Conservation (phyloP, 2,888 invertebrate genomes). For the Marronus borbonicus region DNA sequence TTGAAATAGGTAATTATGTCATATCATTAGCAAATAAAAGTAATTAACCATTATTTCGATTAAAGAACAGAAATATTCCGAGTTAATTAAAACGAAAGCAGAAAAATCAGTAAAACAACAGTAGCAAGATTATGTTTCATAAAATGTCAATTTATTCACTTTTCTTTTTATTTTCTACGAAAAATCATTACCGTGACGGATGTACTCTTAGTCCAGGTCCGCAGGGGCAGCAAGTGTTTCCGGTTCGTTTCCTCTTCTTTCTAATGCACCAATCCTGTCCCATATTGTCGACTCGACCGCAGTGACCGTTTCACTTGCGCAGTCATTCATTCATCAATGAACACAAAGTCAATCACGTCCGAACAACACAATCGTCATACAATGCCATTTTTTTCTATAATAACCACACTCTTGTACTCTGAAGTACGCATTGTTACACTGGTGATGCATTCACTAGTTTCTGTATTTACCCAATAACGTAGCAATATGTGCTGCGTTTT, state of each 20-base stretch:
- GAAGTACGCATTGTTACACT: background rate
- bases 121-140: no score
- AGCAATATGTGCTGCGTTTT: background rate
- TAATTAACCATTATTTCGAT: no score
- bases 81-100: no score
- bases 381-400: slow-evolving; percentile 3
- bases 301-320: slow-evolving; percentile 10
- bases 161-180: no score
- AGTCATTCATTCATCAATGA: slow-evolving; percentile 27
- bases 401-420: slow-evolving; percentile 11
- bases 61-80: no score
- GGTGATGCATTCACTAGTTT: background rate
- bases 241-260: slow-evolving; percentile 80
- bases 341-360: slow-evolving; percentile 22
- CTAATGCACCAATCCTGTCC: slow-evolving; percentile 85
- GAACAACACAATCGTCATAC: slow-evolving; percentile 7
- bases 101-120: no score
- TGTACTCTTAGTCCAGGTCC: slow-evolving; percentile 75
- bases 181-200: slow-evolving; percentile 69
- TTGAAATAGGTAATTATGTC: no score
- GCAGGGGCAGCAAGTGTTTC: slow-evolving; percentile 74
- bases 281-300: slow-evolving; percentile 70
- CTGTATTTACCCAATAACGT: background rate
- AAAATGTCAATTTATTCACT: no score
- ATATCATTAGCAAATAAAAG: no score